Conservation (phyloP, 2,797 vertebrate genomes). For the Chelidonichthys spinosus region DNA sequence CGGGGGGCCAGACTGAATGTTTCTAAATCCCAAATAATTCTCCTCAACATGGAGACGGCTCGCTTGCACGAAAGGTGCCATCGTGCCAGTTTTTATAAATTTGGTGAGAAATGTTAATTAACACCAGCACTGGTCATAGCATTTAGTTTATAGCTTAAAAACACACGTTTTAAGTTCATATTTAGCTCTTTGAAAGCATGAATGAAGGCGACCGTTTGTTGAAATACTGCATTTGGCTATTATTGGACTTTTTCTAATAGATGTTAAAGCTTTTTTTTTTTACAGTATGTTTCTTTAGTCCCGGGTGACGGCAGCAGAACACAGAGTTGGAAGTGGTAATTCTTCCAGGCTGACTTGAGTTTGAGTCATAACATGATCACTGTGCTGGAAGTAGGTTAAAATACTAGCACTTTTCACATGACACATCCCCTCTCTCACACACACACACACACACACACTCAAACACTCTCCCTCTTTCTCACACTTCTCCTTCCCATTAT, state of each 20-base stretch:
- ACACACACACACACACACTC: slow-evolving; percentile 7
- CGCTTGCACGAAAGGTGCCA: no score
- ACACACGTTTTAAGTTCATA: background rate
- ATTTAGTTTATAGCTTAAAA: no score
- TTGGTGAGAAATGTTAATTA: no score
- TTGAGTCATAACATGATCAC: slow-evolving; percentile 34
- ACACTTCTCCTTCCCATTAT: slow-evolving; percentile 25
- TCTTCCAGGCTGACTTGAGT: slow-evolving; percentile 30
- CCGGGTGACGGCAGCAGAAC: background rate
- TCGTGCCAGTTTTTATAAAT: no score
- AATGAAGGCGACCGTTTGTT: background rate
- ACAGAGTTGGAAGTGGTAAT: slow-evolving; percentile 8
- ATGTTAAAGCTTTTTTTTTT: background rate
- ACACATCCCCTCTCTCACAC: background rate
- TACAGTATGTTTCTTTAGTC: background rate
- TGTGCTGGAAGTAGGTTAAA: slow-evolving; percentile 74
- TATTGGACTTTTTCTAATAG: background rate
- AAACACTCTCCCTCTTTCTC: slow-evolving; percentile 4
- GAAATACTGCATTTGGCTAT: background rate
- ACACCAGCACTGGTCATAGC: no score
- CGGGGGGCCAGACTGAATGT: background rate
- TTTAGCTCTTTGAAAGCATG: background rate
- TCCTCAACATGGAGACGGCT: no score
- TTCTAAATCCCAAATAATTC: no score
- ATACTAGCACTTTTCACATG: slow-evolving; percentile 36